Evolutionary conservation across 2,888 invertebrate genomes (phyloP), one percentile per base, ranked within the genome.

Genomic region (Crossocerus cetratus): DNA sequence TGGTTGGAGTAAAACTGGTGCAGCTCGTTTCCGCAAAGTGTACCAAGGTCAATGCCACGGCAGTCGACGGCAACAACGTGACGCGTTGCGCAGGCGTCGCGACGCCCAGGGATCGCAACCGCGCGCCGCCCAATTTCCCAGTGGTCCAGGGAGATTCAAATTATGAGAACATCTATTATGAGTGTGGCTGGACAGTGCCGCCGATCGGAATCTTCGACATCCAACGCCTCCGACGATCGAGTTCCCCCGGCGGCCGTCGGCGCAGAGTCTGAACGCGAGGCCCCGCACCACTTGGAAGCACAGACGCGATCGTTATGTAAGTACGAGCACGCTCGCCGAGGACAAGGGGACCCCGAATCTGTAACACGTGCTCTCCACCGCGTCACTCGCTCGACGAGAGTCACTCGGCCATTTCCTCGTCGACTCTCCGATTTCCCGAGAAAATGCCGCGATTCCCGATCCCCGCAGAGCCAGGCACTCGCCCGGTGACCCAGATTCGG

Each of bases 21-120:
- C n/a, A 53, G 62, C 69, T 69, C 67, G 76, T 43, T 44, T 55
- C 3, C 20, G 44, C 21, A 21, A n/a, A 53, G 4, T 11, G 60
- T 59, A 43, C 72, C 76, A 80, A 81, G 81, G 65, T 74, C 78
- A 78, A 68, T 68, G 78, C 42, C 78, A 65, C 53, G 45, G 55
- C 22, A 56, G 4, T 23, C 45, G 43, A 4, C 62, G 60, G 58
- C 11, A 65, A 21, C 32, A 61, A 59, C 57, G 22, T 22, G 67
- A 16, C 16, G 32, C 55, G 8, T 3, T 13, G 61, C 74, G 72
- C 70, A 73, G 69, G 16, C 68, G 72, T 65, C 21, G 8, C 22
- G 55, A 14, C 5, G 42, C 43, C 65, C 65, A 23, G 58, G 43
- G 64, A 68, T 44, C 71, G 11, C 2, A 16, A 11, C 32, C 5